Evolutionary conservation across 2,113 vertebrate genomes (phyloP).

Genomic region (Dunckerocampus dactyliophorus): DNA sequence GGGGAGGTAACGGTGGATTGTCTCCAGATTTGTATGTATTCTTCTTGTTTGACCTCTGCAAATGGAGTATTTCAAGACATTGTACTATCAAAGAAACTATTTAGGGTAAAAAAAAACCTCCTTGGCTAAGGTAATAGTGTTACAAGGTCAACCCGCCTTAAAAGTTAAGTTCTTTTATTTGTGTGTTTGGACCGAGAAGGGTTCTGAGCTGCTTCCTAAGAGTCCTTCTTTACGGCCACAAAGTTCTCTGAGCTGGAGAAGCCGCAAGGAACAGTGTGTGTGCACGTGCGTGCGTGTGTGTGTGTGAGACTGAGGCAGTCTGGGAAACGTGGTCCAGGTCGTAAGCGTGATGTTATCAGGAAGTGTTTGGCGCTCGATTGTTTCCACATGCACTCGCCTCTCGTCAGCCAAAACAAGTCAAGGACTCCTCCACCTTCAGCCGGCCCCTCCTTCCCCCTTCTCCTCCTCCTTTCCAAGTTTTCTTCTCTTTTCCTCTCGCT

Average conservation of each 20-base stretch:
- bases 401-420: constrained; percentile 54
- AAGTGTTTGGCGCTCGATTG: constrained; percentile 65
- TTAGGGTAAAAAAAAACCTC: too few species aligned
- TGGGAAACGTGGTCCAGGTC: constrained; percentile 54
- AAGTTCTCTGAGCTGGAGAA: constrained; percentile 15
- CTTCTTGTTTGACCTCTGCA: too few species aligned
- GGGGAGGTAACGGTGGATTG: too few species aligned
- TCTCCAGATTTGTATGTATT: too few species aligned
- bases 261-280: constrained; percentile 40
- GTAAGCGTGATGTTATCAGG: constrained; percentile 71
- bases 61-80: too few species aligned
- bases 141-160: too few species aligned
- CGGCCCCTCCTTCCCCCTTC: constrained; percentile 2
- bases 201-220: too few species aligned
- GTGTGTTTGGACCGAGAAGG: too few species aligned
- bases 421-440: constrained; percentile 17
- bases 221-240: too few species aligned
- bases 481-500: constrained; percentile 27
- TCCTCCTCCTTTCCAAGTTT: constrained; percentile 16
- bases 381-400: constrained; percentile 72
- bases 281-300: neutral
- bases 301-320: constrained; percentile 15
- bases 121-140: too few species aligned
- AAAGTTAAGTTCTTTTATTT: too few species aligned
- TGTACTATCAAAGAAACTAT: too few species aligned